These are phyloP conservation scores for Rhingia campestris DNA, from an alignment of 2,888 invertebrate species.

Conservation along the genomic window DNA sequence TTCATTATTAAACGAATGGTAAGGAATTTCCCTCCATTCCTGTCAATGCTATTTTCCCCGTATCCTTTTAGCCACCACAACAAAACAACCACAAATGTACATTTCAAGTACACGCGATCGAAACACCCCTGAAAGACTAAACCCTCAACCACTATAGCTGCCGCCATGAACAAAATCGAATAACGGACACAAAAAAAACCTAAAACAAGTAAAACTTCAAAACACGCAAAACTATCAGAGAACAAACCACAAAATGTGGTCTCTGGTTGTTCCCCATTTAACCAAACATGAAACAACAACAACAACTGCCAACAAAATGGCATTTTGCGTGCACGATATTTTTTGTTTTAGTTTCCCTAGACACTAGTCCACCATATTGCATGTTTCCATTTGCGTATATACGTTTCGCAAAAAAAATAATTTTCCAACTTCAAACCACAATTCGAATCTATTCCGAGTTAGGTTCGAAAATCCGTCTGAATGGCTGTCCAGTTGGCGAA, in stretches of 20 bases:
- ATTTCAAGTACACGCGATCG: slow-evolving; percentile 68
- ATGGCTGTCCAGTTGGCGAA: neutral
- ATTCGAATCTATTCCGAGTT: slow-evolving; percentile 37
- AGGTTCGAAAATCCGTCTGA: neutral
- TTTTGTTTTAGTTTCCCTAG: neutral
- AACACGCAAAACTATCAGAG: slow-evolving; percentile 69
- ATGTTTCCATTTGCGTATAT: slow-evolving; percentile 64
- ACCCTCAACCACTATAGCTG: slow-evolving; percentile 6
- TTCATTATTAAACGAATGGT: neutral
- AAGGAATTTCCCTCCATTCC: slow-evolving; percentile 11
- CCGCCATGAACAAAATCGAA: slow-evolving; percentile 13
- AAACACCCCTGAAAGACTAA: slow-evolving; percentile 54
- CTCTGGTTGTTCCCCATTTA: slow-evolving; percentile 44
- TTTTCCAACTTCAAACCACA: slow-evolving; percentile 64
- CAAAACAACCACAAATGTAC: slow-evolving; percentile 16
- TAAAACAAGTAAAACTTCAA: slow-evolving; percentile 26
- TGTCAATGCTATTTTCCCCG: slow-evolving; percentile 10
- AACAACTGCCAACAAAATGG: slow-evolving; percentile 54
- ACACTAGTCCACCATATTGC: slow-evolving; percentile 35
- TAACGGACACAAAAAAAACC: slow-evolving; percentile 4
- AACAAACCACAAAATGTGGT: slow-evolving; percentile 67
- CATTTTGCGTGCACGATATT: slow-evolving; percentile 54
- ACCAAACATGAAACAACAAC: slow-evolving; percentile 61
- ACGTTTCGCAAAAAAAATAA: slow-evolving; percentile 55
- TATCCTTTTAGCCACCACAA: slow-evolving; percentile 9